Evolutionary conservation across 2,888 invertebrate species (phyloP).

Genomic region (Lycia hirtaria): DNA sequence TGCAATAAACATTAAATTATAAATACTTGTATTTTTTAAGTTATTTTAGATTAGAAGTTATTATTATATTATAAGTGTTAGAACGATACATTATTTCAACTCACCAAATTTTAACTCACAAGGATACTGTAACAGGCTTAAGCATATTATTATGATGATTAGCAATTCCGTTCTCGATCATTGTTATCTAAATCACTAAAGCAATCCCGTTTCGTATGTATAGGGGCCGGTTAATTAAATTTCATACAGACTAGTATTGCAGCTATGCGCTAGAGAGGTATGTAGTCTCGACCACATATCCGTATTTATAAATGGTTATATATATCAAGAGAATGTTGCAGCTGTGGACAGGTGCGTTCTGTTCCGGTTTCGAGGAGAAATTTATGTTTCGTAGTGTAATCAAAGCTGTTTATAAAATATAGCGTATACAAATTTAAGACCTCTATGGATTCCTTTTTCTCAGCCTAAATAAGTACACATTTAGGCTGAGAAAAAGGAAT

Average conservation of each 20-base stretch:
- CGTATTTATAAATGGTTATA: background rate
- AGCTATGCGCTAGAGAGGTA: constrained; percentile 51
- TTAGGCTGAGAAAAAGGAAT: no score
- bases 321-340: constrained; percentile 5
- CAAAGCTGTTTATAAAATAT: background rate
- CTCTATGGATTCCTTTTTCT: no score
- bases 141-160: constrained; percentile 33
- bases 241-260: constrained; percentile 72
- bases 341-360: background rate
- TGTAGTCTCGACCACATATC: constrained; percentile 7
- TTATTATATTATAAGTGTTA: no score
- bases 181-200: constrained; percentile 57
- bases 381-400: background rate
- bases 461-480: no score
- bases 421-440: no score
- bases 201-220: constrained; percentile 48
- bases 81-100: no score
- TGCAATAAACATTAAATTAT: no score
- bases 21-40: no score
- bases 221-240: constrained; percentile 74
- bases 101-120: no score
- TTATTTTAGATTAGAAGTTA: no score
- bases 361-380: background rate
- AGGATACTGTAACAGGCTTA: constrained; percentile 2
- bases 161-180: constrained; percentile 32